Percentiles rank a stretch among this genome's conserved stretches.
Conservation (phyloP, 1,140 invertebrate genomes). For the Tetragonula clypearis region DNA sequence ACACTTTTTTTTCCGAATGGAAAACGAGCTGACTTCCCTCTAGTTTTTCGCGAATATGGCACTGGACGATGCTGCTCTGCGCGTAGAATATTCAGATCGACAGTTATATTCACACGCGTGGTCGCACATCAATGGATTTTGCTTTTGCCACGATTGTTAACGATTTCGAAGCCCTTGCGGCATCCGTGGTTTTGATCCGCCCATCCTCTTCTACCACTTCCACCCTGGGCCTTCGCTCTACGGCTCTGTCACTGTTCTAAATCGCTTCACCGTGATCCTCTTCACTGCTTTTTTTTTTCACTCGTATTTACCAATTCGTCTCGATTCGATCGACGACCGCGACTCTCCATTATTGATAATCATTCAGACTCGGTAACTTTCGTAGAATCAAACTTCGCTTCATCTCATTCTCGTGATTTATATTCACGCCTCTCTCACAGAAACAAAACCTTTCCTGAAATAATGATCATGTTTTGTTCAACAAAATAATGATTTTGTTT, state of each 20-base stretch:
- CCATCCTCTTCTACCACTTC: slow-evolving; percentile 13
- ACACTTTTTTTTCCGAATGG: slow-evolving; percentile 15
- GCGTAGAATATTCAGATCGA: slow-evolving; percentile 56
- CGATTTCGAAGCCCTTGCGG: slow-evolving; percentile 64
- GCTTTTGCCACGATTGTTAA: slow-evolving; percentile 72
- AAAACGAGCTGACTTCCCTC: slow-evolving; percentile 27
- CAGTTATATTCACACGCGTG: slow-evolving; percentile 77
- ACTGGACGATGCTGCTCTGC: slow-evolving; percentile 44
- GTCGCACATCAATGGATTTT: slow-evolving; percentile 70
- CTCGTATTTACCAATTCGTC: slow-evolving; percentile 65
- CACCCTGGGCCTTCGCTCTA: background rate
- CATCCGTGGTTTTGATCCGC: slow-evolving; percentile 50
- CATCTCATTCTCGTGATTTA: background rate
- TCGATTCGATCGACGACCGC: slow-evolving; percentile 41
- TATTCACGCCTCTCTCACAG: background rate
- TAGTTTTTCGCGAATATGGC: slow-evolving; percentile 22
- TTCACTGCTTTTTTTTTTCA: slow-evolving; percentile 54
- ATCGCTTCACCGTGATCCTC: slow-evolving; percentile 66
- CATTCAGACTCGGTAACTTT: slow-evolving; percentile 26
- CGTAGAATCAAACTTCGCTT: background rate
- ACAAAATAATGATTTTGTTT: slow-evolving; percentile 15
- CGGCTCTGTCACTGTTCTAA: slow-evolving; percentile 66
- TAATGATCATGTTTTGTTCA: slow-evolving; percentile 20
- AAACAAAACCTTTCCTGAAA: background rate
- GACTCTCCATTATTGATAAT: slow-evolving; percentile 42